phyloP scores from a whole-genome alignment of 2,113 vertebrate genomes.

The Callionymus lyra region DNA sequence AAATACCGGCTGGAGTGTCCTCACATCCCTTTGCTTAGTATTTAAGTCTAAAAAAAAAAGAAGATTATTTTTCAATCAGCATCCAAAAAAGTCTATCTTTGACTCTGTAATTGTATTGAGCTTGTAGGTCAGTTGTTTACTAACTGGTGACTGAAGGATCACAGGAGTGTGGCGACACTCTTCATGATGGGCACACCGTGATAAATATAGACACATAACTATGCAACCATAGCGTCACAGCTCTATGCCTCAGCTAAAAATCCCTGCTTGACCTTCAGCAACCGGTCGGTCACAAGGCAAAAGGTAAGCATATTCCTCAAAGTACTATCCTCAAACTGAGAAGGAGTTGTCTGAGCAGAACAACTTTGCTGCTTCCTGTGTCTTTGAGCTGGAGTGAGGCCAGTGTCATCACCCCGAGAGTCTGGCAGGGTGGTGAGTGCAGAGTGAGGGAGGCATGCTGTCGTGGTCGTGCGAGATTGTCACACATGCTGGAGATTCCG shows the following conservation, averaged over 20 bases:
- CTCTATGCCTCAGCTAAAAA: conserved; percentile 83
- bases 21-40: too few species aligned
- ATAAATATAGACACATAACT: conserved; percentile 87
- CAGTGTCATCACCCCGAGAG: conserved; percentile 90
- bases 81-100: too few species aligned
- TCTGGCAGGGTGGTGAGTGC: conserved; percentile 78
- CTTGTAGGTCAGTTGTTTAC: too few species aligned
- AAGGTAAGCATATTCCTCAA: conserved; percentile 22
- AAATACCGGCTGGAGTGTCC: too few species aligned
- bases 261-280: conserved; percentile 76
- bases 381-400: conserved; percentile 87
- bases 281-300: conserved; percentile 58
- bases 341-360: too few species aligned
- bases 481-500: conserved; percentile 28
- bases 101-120: too few species aligned
- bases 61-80: too few species aligned
- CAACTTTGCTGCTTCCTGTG: conserved; percentile 10
- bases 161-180: conserved; percentile 55
- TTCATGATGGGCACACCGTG: conserved; percentile 80
- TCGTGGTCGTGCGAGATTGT: conserved; percentile 13
- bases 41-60: too few species aligned
- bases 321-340: too few species aligned
- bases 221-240: conserved; percentile 71
- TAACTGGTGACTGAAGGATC: conserved; percentile 54
- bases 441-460: conserved; percentile 18